A percentile compares a stretch with the other conserved stretches of the same genome.
Conservation (phyloP, 2,888 invertebrate species). For the Ashinkailepas kermadecensis region DNA sequence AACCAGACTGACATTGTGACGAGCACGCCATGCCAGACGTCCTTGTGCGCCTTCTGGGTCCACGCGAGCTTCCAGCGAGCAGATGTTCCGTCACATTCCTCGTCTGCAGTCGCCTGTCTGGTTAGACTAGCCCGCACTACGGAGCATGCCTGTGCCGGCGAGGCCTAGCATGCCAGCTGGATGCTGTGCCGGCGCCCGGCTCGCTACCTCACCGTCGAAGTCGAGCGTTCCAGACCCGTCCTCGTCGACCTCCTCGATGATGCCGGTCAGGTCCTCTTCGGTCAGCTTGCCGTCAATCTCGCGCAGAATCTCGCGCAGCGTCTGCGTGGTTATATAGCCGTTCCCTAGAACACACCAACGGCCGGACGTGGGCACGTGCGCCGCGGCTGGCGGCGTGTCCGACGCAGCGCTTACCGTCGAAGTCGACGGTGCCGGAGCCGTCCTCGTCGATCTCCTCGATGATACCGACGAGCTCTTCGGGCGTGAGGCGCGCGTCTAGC, state of each 20-base stretch:
- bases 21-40: too few relatives aligned
- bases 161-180: too few relatives aligned
- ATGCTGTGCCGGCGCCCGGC: too few relatives aligned
- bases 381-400: too few relatives aligned
- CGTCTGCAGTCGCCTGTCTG: too few relatives aligned
- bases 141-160: too few relatives aligned
- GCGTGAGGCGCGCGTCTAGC: conserved; percentile 32
- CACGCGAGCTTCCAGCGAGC: too few relatives aligned
- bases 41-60: too few relatives aligned
- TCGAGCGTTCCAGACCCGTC: conserved; percentile 33
- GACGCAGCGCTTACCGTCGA: conserved; percentile 28
- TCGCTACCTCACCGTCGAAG: conserved; percentile 27
- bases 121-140: too few relatives aligned
- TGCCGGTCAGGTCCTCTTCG: conserved; percentile 31
- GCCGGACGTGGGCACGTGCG: too few relatives aligned
- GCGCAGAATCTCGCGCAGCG: conserved; percentile 32
- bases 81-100: too few relatives aligned
- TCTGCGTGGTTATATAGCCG: conserved; percentile 33
- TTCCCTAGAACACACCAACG: conserved; percentile 42
- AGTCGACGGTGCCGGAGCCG: conserved; percentile 33
- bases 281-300: conserved; percentile 33
- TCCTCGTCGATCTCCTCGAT: conserved; percentile 34
- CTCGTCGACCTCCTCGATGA: conserved; percentile 34
- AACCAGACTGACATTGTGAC: too few relatives aligned
- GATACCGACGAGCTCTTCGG: conserved; percentile 31